phyloP scores from a whole-genome alignment of 2,888 invertebrate genomes.

The Meiosimyza decipiens region DNA sequence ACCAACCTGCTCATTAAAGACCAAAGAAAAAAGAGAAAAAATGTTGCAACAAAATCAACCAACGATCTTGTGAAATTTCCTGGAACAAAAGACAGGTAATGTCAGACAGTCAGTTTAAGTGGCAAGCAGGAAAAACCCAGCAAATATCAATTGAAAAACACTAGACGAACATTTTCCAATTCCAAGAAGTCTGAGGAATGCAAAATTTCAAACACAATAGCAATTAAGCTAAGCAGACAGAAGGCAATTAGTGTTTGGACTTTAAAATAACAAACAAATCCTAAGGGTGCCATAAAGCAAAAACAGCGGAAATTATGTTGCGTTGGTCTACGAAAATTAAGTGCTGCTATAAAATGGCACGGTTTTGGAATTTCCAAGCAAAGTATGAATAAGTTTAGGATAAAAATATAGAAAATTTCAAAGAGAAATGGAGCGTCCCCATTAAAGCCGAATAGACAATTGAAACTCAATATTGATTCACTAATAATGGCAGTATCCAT shows the following conservation, averaged over 20 bases:
- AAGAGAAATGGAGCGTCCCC: too few relatives aligned
- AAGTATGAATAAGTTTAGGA: too few relatives aligned
- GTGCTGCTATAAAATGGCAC: too few relatives aligned
- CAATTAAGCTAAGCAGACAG: conserved; percentile 57
- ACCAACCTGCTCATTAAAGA: too few relatives aligned
- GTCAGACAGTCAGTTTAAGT: not conserved
- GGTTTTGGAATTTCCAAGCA: too few relatives aligned
- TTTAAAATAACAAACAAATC: conserved; percentile 46
- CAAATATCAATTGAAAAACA: conserved; percentile 17
- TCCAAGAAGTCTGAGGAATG: conserved; percentile 21
- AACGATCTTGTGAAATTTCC: not conserved
- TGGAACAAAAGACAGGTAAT: not conserved
- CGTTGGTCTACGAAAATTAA: too few relatives aligned
- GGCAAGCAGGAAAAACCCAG: conserved; percentile 11
- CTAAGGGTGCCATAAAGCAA: not conserved
- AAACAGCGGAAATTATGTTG: not conserved
- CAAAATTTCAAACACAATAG: conserved; percentile 30
- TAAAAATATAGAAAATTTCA: too few relatives aligned
- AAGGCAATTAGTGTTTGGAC: conserved; percentile 58
- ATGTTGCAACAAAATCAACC: not conserved
- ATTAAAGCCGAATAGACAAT: too few relatives aligned
- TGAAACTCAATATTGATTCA: too few relatives aligned
- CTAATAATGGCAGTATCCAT: not conserved
- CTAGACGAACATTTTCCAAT: not conserved
- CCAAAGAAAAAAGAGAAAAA: too few relatives aligned